Percentiles rank a stretch among this genome's conserved stretches.
Conservation (phyloP, 2,888 invertebrate species). For the Siphonodentalium dalli region DNA sequence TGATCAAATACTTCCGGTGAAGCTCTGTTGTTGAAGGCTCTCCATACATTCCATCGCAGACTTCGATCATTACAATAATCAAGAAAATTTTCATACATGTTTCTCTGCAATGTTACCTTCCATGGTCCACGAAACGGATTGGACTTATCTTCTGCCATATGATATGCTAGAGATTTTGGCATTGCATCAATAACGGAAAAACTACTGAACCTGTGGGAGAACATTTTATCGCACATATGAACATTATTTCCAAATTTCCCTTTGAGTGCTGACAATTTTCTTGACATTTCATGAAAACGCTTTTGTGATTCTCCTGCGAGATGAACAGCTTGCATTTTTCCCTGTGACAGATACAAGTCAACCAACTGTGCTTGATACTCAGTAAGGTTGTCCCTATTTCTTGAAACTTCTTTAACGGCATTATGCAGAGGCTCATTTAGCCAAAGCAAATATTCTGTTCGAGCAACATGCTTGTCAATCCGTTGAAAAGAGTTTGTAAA, state of each 20-base stretch:
- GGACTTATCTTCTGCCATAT: constrained; percentile 69
- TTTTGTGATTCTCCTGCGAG: constrained; percentile 69
- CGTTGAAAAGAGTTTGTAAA: too few relatives aligned
- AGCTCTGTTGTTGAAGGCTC: constrained; percentile 77
- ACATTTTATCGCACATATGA: constrained; percentile 57
- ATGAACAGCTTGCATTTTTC: constrained; percentile 82
- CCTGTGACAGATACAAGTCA: constrained; percentile 82
- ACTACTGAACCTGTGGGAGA: constrained; percentile 73
- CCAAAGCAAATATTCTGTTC: too few relatives aligned
- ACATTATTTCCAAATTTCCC: background rate
- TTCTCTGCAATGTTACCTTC: constrained; percentile 79
- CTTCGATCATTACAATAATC: constrained; percentile 83
- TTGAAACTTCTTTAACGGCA: constrained; percentile 65
- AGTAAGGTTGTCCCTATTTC: constrained; percentile 66
- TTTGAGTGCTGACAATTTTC: background rate
- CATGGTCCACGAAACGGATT: constrained; percentile 79
- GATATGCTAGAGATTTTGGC: constrained; percentile 74
- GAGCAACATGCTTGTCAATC: too few relatives aligned
- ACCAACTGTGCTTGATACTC: constrained; percentile 75
- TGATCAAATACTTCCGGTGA: constrained; percentile 71
- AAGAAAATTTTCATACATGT: constrained; percentile 78
- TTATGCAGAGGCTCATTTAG: too few relatives aligned
- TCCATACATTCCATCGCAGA: constrained; percentile 85
- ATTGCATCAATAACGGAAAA: constrained; percentile 75
- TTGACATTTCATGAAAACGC: background rate